A percentile compares a stretch with the other conserved stretches of the same genome.
Evolutionary conservation across 2,113 vertebrate species (phyloP).

Genomic region (Zapornia atra): DNA sequence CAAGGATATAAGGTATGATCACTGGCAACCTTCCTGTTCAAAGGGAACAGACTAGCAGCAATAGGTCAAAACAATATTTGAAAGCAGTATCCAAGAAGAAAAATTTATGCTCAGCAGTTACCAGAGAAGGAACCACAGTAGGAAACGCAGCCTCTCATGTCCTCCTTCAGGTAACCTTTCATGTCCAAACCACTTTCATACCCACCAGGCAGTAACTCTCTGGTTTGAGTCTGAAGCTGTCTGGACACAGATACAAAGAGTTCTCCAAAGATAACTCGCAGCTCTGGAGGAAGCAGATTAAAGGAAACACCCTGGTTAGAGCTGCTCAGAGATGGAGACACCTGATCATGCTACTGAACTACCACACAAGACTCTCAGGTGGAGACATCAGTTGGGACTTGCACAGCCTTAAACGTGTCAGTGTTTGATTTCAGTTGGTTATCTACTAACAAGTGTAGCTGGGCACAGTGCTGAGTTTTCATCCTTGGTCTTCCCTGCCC

Average conservation of each 20-base stretch:
- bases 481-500: not conserved
- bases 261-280: not conserved
- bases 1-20: not conserved
- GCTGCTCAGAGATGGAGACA: not conserved
- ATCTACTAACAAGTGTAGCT: not conserved
- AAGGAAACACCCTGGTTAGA: not conserved
- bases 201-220: not conserved
- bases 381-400: not conserved
- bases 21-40: not conserved
- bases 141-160: accelerated
- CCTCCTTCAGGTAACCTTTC: not conserved
- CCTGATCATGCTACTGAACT: not conserved
- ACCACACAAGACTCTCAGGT: not conserved
- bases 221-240: not conserved
- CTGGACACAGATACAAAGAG: not conserved
- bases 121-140: not conserved
- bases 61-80: not conserved
- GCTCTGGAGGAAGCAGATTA: not conserved
- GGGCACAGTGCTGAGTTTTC: not conserved
- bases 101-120: not conserved
- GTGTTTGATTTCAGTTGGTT: not conserved
- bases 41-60: not conserved
- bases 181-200: not conserved
- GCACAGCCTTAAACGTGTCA: not conserved
- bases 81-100: not conserved